phyloP scores from a whole-genome alignment of 1,140 invertebrate species.

The Caenorhabditis latens region DNA sequence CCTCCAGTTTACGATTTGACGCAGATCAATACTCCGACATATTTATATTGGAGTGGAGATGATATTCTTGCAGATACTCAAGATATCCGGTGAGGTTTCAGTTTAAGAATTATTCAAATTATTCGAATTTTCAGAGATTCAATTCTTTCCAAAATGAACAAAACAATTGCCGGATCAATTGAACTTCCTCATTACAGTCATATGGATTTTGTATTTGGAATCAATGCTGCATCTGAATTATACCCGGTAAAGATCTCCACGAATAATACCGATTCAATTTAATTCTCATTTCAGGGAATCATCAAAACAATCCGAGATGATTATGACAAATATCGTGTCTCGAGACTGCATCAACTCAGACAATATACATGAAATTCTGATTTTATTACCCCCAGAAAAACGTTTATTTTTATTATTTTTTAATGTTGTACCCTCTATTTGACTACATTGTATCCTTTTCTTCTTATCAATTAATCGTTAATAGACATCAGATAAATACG shows the following conservation, averaged over 20 bases:
- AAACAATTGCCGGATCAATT: constrained; percentile 37
- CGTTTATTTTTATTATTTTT: not conserved
- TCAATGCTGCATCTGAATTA: constrained; percentile 67
- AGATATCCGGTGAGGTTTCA: constrained; percentile 65
- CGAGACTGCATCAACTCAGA: not conserved
- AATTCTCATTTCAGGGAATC: not conserved
- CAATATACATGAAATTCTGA: not conserved
- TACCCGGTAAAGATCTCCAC: constrained; percentile 58
- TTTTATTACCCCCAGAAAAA: not conserved
- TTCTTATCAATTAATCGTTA: constrained; percentile 43
- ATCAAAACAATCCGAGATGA: constrained; percentile 29
- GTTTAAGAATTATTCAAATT: not conserved
- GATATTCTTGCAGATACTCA: constrained; percentile 74
- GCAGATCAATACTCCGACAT: constrained; percentile 67
- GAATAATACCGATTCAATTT: not conserved
- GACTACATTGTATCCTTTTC: not conserved
- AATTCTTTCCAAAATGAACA: constrained; percentile 57
- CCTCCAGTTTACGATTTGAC: constrained; percentile 73
- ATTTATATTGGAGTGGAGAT: constrained; percentile 72
- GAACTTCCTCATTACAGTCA: constrained; percentile 72
- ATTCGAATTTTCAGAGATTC: constrained; percentile 3
- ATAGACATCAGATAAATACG: constrained; percentile 3
- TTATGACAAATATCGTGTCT: not conserved
- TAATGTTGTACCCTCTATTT: not conserved
- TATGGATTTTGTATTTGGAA: constrained; percentile 74